Evolutionary conservation across 2,113 vertebrate genomes (phyloP).

Genomic region (Egretta garzetta): DNA sequence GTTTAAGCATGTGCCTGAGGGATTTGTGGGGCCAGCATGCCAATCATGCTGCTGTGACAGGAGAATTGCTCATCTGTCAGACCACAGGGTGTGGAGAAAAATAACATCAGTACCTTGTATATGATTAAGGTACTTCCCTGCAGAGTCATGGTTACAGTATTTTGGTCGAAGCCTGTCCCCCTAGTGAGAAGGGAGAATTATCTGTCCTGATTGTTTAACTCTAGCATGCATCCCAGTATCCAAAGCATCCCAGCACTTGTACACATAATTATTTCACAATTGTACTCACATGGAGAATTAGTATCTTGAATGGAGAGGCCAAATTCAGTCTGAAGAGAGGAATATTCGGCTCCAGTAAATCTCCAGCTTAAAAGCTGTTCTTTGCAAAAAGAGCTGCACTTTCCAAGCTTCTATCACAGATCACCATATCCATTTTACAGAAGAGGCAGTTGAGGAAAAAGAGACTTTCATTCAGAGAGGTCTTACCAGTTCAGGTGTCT

Average conservation of each 20-base stretch:
- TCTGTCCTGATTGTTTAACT: background rate
- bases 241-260: background rate
- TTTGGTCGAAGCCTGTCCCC: background rate
- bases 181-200: background rate
- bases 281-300: background rate
- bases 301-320: background rate
- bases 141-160: background rate
- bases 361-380: background rate
- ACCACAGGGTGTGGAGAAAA: background rate
- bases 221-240: background rate
- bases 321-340: background rate
- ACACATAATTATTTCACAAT: background rate
- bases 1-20: background rate
- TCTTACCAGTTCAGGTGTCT: background rate
- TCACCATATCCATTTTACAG: background rate
- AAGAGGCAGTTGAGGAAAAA: background rate
- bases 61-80: background rate
- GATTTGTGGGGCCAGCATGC: background rate
- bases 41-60: accelerated
- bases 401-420: background rate
- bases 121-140: background rate
- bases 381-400: background rate
- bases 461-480: background rate
- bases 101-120: background rate
- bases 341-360: background rate